phyloP scores from a whole-genome alignment of 2,797 vertebrate species.

The Numenius phaeopus region DNA sequence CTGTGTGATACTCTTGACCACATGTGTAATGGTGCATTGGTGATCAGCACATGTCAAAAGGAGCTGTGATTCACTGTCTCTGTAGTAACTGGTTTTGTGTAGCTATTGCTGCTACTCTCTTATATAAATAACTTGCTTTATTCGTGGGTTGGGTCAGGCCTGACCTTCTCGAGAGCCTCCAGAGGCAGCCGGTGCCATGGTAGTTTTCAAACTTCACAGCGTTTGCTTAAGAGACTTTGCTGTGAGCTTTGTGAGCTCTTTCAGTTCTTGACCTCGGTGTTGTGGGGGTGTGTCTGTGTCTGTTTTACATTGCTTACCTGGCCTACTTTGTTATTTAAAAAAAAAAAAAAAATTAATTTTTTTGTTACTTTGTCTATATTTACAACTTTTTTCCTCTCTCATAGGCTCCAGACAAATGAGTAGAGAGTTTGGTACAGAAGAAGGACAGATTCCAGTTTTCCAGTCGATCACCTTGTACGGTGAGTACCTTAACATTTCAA shows the following conservation, averaged over 20 bases:
- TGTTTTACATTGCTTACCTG: not conserved
- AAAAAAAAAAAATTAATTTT: not conserved
- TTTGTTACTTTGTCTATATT: not conserved
- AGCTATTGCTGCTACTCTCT: not conserved
- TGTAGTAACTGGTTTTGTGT: not conserved
- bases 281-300: not conserved
- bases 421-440: not conserved
- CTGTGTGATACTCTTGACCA: not conserved
- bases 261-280: not conserved
- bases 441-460: not conserved
- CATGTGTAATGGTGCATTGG: not conserved
- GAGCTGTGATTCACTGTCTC: not conserved
- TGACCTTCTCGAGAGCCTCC: not conserved
- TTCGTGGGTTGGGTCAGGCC: not conserved
- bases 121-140: not conserved
- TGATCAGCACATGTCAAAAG: not conserved
- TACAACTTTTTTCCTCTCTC: not conserved
- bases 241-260: not conserved
- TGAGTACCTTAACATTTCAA: constrained; percentile 20
- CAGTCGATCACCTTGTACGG: not conserved
- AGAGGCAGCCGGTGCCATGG: fast-evolving
- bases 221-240: not conserved
- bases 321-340: not conserved
- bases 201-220: not conserved
- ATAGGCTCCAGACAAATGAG: constrained; percentile 31